Evolutionary conservation across 1,140 invertebrate genomes (phyloP).

Genomic region (Onthophagus taurus): DNA sequence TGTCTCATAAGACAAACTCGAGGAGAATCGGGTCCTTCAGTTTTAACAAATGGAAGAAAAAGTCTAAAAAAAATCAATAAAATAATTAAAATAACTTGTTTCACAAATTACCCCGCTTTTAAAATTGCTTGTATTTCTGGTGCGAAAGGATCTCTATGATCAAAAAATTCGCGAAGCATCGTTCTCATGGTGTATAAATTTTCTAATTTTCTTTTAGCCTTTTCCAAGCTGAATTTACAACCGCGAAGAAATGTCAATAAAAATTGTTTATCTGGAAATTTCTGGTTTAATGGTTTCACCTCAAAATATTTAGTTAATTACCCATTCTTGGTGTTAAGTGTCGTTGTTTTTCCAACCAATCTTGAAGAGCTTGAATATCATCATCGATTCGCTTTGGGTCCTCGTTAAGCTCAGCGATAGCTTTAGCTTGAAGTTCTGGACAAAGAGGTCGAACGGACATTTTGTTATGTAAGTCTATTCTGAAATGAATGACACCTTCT

Average conservation of each 20-base stretch:
- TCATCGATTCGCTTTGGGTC: too few species aligned
- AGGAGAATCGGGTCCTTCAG: background rate
- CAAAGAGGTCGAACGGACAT: too few species aligned
- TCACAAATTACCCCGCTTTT: slow-evolving; percentile 18
- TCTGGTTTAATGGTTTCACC: too few species aligned
- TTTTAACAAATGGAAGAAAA: background rate
- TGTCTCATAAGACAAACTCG: background rate
- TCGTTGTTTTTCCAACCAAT: too few species aligned
- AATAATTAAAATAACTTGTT: too few species aligned
- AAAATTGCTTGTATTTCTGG: slow-evolving; percentile 31
- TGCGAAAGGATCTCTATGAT: slow-evolving; percentile 34
- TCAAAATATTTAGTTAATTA: too few species aligned
- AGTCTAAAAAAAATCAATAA: slow-evolving; percentile 2
- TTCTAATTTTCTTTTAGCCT: slow-evolving; percentile 53
- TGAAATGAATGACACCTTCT: too few species aligned
- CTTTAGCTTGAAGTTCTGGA: too few species aligned
- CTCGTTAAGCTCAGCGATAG: too few species aligned
- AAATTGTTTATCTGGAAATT: slow-evolving; percentile 46
- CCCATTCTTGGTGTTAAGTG: too few species aligned
- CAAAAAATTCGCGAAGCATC: slow-evolving; percentile 48
- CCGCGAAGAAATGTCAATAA: slow-evolving; percentile 51
- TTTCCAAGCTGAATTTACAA: slow-evolving; percentile 54
- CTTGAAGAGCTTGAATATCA: too few species aligned
- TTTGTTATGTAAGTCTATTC: too few species aligned
- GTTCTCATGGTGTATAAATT: slow-evolving; percentile 50